Evolutionary conservation across 1,140 invertebrate genomes (phyloP), one percentile per base, ranked within the genome.

Genomic region (Manduca sexta): DNA sequence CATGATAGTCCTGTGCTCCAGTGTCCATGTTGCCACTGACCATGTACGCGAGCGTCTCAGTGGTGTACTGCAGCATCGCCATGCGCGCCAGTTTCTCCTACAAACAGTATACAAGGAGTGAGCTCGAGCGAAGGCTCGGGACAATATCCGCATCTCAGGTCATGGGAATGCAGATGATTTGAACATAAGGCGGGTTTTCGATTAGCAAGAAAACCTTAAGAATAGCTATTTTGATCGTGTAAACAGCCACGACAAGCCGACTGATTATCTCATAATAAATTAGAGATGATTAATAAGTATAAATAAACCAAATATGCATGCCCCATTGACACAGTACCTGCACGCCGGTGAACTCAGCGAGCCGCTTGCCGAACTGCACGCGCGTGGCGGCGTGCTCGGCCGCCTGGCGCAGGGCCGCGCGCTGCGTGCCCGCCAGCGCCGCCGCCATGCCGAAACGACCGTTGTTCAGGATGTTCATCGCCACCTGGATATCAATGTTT

Each of bases 401-500:
- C 1, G 98, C 95, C 86, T 96, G 95, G 66, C 92, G 89, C 33
- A 98, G 95, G 55, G 95, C 97, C 35, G 89, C 86, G 63, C 92
- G 91, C 96, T 98, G 98, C 0, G 97, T 98, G 43, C 98, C 98
- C 7, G 95, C 90, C 26, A 99, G 85, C 35, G 93, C 94, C 14
- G 97, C 97, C 38, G 93, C 95, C 97, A 99, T 99, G 52, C 98
- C 98, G 88, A 99, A 99, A 46, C 98, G 89, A 16, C 98, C 98
- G 86, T 98, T 99, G 83, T 99, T 99, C 10, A 99, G 88, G 80
- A 99, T 99, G 75, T 97, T 97, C 96, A 99, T 99, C 5, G 98
- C 98, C 50, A 99, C 21, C 21, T 26, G 21, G 4, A 26, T n/a
- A n/a, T n/a, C n/a, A n/a, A n/a, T n/a, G n/a, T n/a, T n/a, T n/a